phyloP scores from a whole-genome alignment of 2,797 vertebrate genomes.

The Apogon talboti region DNA sequence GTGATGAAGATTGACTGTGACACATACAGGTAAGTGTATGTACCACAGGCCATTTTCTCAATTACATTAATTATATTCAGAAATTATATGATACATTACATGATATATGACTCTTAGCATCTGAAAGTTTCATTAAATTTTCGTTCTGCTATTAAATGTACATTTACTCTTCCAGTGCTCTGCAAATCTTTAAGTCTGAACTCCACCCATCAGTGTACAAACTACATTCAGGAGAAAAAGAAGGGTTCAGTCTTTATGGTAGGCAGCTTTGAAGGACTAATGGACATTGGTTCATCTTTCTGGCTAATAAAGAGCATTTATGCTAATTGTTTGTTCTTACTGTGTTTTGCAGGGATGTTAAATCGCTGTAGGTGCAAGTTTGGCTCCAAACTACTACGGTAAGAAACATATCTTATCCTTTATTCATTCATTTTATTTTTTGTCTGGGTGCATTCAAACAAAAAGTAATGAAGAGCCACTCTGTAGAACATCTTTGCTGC shows the following conservation, averaged over 20 bases:
- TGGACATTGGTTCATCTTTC: neutral
- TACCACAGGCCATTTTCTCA: neutral
- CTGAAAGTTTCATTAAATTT: neutral
- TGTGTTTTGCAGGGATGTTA: conserved; percentile 86
- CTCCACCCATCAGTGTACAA: conserved; percentile 96
- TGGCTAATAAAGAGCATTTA: neutral
- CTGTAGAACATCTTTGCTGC: neutral
- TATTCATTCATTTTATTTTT: too few relatives aligned
- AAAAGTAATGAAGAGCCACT: neutral
- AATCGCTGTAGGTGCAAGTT: conserved; percentile 93
- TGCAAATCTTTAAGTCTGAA: conserved; percentile 98
- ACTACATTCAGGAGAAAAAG: conserved; percentile 91
- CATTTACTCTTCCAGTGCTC: conserved; percentile 79
- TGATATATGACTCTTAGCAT: neutral
- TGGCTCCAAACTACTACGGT: conserved; percentile 92
- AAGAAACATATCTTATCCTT: conserved; percentile 37
- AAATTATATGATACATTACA: neutral
- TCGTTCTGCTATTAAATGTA: neutral
- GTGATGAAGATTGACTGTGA: conserved; percentile 87
- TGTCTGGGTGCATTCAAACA: neutral
- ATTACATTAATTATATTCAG: neutral
- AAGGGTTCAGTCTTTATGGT: conserved; percentile 97
- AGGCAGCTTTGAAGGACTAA: conserved; percentile 9
- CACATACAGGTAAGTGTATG: conserved; percentile 85
- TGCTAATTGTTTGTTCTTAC: neutral